Evolutionary conservation across 1,140 invertebrate genomes (phyloP), one percentile per base, ranked within the genome.

Genomic region (Brachionus calyciflorus): DNA sequence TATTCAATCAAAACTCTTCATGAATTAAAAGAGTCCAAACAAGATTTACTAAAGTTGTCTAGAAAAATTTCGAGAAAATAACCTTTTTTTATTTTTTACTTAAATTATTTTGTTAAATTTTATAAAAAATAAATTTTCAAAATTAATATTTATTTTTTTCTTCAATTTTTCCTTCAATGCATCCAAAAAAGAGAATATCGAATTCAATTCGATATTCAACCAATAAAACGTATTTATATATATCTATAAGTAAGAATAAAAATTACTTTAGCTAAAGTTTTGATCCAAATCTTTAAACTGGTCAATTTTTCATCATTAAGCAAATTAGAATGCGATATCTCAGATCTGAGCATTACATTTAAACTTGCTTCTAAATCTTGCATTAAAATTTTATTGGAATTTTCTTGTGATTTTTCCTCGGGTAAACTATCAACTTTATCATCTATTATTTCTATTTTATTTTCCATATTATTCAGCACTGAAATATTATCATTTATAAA

Each of bases 381-480:
- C 68, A 70, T 70, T 12, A 26, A 69, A 24, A 69, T 44, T 30
- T 46, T 44, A 69, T 69, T 69, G 40, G 26, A 37, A 37, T 37
- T 9, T 44, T 44, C 9, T 49, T n/a, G n/a, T 33, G 40, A 33
- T 33, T 3, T 40, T 70, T 46, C 19, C 24, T 21, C 6, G n/a
- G n/a, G n/a, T n/a, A n/a, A n/a, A n/a, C n/a, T n/a, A 9, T 14
- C n/a, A 17, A 44, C 30, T 46, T n/a, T n/a, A 0, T 14, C 60
- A 65, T 65, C 30, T 65, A 17, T 37, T 12, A 17, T 40, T 65
- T 65, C 40, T 9, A 26, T 10, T 21, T 65, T 14, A 10, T 19
- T 3, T 14, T 19, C 17, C 12, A 44, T 17, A n/a, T n/a, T n/a
- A n/a, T 40, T 65, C 37, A 24, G 14, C 37, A 24, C 44, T 41